These are phyloP conservation scores for Hemithea aestivaria DNA, from an alignment of 2,888 invertebrate species.

Conservation along the genomic window DNA sequence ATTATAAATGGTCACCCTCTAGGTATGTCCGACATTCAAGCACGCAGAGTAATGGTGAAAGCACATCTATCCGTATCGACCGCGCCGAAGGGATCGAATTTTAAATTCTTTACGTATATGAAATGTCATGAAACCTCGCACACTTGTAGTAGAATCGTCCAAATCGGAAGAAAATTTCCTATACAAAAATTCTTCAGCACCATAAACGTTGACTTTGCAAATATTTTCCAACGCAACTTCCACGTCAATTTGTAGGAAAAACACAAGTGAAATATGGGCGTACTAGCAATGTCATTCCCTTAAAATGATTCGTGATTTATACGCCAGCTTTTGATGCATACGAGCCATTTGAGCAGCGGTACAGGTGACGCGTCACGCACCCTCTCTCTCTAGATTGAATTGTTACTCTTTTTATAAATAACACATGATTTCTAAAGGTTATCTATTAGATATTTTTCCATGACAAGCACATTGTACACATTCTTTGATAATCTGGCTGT, in stretches of 20 bases:
- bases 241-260: conserved; percentile 46
- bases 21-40: conserved; percentile 27
- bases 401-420: conserved; percentile 39
- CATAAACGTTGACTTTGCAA: conserved; percentile 44
- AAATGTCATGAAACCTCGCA: too few relatives aligned
- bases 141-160: too few relatives aligned
- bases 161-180: too few relatives aligned
- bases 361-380: conserved; percentile 34
- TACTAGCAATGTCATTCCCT: conserved; percentile 52
- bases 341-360: conserved; percentile 46
- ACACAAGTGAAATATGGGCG: conserved; percentile 52
- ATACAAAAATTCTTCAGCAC: too few relatives aligned
- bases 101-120: too few relatives aligned
- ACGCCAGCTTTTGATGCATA: conserved; percentile 56
- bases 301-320: conserved; percentile 68
- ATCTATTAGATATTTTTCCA: background rate
- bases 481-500: conserved; percentile 8
- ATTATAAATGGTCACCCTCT: conserved; percentile 27
- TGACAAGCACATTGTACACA: background rate
- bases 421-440: conserved; percentile 26
- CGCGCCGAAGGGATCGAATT: too few relatives aligned
- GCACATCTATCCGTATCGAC: too few relatives aligned
- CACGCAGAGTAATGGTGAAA: conserved; percentile 24
- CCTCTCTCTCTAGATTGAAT: conserved; percentile 47
- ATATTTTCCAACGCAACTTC: conserved; percentile 52